Evolutionary conservation across 2,888 invertebrate species (phyloP), one percentile per base, ranked within the genome.

Genomic region (Aporophyla nigra): DNA sequence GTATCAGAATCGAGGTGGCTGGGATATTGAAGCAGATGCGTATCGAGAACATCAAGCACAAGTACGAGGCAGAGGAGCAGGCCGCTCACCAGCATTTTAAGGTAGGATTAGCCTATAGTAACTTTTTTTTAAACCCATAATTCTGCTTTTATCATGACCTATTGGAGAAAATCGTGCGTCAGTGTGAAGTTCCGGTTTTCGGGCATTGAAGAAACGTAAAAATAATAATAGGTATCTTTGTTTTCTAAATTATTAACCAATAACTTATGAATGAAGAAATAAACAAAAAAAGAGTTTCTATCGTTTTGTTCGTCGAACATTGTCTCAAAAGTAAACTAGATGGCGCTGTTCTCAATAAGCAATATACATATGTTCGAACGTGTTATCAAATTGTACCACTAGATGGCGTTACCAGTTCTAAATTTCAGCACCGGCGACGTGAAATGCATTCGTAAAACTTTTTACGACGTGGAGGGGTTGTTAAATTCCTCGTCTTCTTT

Each of bases 1-100:
- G 21, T 90, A 89, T 5, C 89, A 96, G 96, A 80, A 98, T 98
- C 73, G 99, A 99, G 95, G 99, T 99, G n/a, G 99, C 99, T 0
- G 98, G 98, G 68, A 97, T 99, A 78, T 94, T 99, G 81, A 97
- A 98, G 88, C 98, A 98, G 90, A 97, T 98, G 91, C 97, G 98
- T 70, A 95, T 99, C 67, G 97, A 98, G 83, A 99, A 99, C 93
- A 98, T 99, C 71, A 97, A 98, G 74, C 98, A 99, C 93, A 98
- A 98, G 93, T 98, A 97, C 92, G 98, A 98, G 75, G 99, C 99
- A 0, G 99, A 99, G 94, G 98, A 98, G 90, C 98, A 98, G 90
- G 99, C 99, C 0, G 98, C 99, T 0, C 95, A 97, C 79, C 99
- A 99, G 93, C 98, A 99, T 95, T 98, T 98, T 90, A 98, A 99